phyloP scores from a whole-genome alignment of 1,140 invertebrate genomes.

The Trachymyrmex cornetzi region DNA sequence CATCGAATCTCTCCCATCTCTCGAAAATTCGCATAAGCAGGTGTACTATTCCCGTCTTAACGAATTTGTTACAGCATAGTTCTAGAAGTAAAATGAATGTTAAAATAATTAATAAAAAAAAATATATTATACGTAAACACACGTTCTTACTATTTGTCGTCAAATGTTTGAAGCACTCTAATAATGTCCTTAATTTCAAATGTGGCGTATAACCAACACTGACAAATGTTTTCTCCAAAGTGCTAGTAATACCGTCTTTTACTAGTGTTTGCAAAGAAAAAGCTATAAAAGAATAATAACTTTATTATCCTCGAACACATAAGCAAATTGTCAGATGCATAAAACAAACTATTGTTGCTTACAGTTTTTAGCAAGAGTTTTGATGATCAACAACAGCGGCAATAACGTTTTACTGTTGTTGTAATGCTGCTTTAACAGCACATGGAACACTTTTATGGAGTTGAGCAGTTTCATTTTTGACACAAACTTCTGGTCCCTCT shows the following conservation, averaged over 20 bases:
- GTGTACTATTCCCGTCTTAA: conserved; percentile 88
- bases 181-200: conserved; percentile 88
- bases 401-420: conserved; percentile 88
- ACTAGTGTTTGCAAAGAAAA: conserved; percentile 88
- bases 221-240: conserved; percentile 89
- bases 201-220: conserved; percentile 89
- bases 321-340: not conserved
- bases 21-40: conserved; percentile 89
- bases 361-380: conserved; percentile 89
- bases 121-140: conserved; percentile 37
- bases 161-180: conserved; percentile 90
- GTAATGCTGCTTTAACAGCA: conserved; percentile 88
- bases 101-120: conserved; percentile 57
- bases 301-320: not conserved
- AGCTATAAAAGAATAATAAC: conserved; percentile 84
- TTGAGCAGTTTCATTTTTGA: conserved; percentile 88
- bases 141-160: conserved; percentile 88
- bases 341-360: conserved; percentile 78
- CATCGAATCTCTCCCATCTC: conserved; percentile 90
- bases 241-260: conserved; percentile 89
- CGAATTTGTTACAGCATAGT: conserved; percentile 88
- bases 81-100: conserved; percentile 82
- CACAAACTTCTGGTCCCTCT: conserved; percentile 88
- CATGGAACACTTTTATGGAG: conserved; percentile 88
- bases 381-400: conserved; percentile 89